Conservation (phyloP, 2,888 invertebrate species). For the Leucoptera coffeella region DNA sequence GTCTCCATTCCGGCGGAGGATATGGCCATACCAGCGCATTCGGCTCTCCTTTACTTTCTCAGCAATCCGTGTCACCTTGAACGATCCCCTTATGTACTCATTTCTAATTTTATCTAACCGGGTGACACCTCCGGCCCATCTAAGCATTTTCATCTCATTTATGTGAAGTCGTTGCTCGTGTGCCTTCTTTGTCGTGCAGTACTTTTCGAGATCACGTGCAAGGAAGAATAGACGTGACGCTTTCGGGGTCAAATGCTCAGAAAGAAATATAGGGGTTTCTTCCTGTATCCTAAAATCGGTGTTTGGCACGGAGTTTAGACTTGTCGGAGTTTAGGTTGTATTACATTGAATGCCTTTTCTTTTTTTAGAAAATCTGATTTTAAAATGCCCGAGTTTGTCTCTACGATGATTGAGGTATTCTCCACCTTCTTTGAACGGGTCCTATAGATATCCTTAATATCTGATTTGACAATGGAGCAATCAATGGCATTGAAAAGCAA, state of each 20-base stretch:
- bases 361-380: slow-evolving; percentile 1
- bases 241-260: slow-evolving; percentile 1
- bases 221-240: slow-evolving; percentile 1
- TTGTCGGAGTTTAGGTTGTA: too few species aligned
- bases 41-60: too few species aligned
- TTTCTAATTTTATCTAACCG: too few species aligned
- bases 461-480: slow-evolving; percentile 5
- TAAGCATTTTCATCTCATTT: too few species aligned
- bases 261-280: slow-evolving; percentile 1
- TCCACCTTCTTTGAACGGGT: slow-evolving; percentile 3
- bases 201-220: neutral
- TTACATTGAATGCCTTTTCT: slow-evolving; percentile 2
- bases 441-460: slow-evolving; percentile 8
- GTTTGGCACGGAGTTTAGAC: slow-evolving; percentile 2
- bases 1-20: too few species aligned
- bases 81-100: too few species aligned
- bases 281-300: slow-evolving; percentile 1
- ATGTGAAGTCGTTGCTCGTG: too few species aligned
- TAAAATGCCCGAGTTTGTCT: neutral
- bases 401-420: slow-evolving; percentile 8
- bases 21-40: too few species aligned
- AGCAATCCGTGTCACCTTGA: too few species aligned
- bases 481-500: slow-evolving; percentile 4
- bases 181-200: too few species aligned
- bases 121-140: too few species aligned